These are phyloP conservation scores for Centropus unirufus DNA, from an alignment of 2,113 vertebrate genomes.

Conservation along the genomic window DNA sequence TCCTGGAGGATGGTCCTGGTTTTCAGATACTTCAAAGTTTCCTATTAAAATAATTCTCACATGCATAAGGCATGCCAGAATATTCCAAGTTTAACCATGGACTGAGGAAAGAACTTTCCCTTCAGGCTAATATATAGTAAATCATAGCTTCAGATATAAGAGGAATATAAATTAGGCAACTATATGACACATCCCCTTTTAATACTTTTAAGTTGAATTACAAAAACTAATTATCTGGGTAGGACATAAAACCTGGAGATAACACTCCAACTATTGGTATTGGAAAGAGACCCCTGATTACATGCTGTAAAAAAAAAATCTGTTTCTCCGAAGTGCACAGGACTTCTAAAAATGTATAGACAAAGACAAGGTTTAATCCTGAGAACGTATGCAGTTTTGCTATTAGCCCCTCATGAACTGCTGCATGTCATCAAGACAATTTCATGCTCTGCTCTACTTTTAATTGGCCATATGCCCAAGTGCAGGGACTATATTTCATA, in stretches of 20 bases:
- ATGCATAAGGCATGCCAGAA: background rate
- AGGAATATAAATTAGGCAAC: background rate
- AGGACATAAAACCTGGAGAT: background rate
- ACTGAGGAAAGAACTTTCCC: background rate
- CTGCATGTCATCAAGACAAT: background rate
- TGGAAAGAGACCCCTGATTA: background rate
- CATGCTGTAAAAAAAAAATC: background rate
- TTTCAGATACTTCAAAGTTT: background rate
- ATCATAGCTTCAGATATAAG: background rate
- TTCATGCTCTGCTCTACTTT: background rate
- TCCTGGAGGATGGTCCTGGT: background rate
- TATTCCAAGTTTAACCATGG: background rate
- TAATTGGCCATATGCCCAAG: background rate
- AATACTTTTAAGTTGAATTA: background rate
- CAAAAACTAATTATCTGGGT: background rate
- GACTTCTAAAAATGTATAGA: background rate
- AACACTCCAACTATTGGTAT: background rate
- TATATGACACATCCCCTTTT: background rate
- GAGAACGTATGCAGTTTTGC: background rate
- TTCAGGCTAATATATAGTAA: background rate
- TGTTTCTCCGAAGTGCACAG: background rate
- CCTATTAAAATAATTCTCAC: background rate
- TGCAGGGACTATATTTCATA: accelerated
- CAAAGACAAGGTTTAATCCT: background rate
- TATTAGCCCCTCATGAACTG: background rate